phyloP scores from a whole-genome alignment of 2,888 invertebrate species.

The Diplolepis rosae region DNA sequence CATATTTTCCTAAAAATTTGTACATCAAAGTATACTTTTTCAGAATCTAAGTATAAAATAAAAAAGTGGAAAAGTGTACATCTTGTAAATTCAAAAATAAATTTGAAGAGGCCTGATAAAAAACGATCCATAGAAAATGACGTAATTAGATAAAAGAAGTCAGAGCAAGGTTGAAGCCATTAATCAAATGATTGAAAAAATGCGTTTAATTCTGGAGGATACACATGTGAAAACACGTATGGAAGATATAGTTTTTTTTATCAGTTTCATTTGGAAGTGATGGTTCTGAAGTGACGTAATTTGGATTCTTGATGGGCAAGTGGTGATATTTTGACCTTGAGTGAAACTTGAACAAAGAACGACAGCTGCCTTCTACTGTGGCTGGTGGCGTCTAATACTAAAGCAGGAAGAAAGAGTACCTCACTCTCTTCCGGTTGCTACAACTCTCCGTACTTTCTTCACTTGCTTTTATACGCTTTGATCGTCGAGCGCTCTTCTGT shows the following conservation, averaged over 20 bases:
- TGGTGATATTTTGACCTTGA: constrained; percentile 2
- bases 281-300: constrained; percentile 1
- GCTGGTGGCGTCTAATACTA: neutral
- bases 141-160: constrained; percentile 4
- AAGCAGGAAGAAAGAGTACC: constrained; percentile 24
- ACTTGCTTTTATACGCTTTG: neutral
- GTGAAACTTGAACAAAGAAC: constrained; percentile 6
- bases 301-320: constrained; percentile 16
- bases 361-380: constrained; percentile 10
- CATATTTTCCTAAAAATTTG: too few species aligned
- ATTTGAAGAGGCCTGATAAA: neutral
- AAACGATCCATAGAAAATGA: neutral
- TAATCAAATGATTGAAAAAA: constrained; percentile 8
- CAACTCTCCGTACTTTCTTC: neutral
- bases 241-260: too few species aligned
- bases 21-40: too few species aligned
- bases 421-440: constrained; percentile 7
- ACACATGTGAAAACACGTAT: neutral
- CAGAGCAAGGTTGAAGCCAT: neutral
- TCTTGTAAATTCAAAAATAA: neutral
- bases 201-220: neutral
- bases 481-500: neutral
- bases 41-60: too few species aligned
- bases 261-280: neutral
- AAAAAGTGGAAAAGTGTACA: too few species aligned